Conservation (phyloP, 2,888 invertebrate genomes). For the Muschampia plurimacula region DNA sequence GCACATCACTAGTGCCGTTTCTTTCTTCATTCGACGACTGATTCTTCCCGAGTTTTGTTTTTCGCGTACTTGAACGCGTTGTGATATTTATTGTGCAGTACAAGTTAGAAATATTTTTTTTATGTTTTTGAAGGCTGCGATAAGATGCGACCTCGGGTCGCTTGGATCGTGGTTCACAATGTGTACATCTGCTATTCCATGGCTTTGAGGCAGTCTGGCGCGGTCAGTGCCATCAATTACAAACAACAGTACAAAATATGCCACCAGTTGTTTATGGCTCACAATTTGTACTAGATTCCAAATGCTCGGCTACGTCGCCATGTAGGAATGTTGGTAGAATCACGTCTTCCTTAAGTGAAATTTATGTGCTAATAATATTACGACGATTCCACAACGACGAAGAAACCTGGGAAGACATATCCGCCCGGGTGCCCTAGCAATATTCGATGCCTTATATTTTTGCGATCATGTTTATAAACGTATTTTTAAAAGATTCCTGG, state of each 20-base stretch:
- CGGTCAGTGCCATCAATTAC: neutral
- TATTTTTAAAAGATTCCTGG: constrained; percentile 3
- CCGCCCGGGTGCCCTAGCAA: constrained; percentile 1
- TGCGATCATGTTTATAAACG: constrained; percentile 8
- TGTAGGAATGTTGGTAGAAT: neutral
- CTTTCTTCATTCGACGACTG: constrained; percentile 15
- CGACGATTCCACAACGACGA: neutral
- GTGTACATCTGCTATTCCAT: neutral
- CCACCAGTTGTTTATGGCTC: neutral
- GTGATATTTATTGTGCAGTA: constrained; percentile 26
- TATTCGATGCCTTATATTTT: constrained; percentile 25
- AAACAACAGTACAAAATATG: neutral
- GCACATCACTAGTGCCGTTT: constrained; percentile 36
- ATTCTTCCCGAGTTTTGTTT: constrained; percentile 7
- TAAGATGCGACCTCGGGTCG: neutral
- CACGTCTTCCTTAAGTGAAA: constrained; percentile 14
- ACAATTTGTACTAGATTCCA: neutral
- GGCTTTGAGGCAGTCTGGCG: neutral
- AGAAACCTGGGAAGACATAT: neutral
- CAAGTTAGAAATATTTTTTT: constrained; percentile 32
- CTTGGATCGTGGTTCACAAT: neutral
- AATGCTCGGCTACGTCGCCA: neutral
- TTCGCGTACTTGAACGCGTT: constrained; percentile 22
- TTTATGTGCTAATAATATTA: constrained; percentile 9
- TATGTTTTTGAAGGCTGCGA: constrained; percentile 11